Percentiles rank a stretch among this genome's conserved stretches.
Conservation (phyloP, 2,888 invertebrate genomes). For the Monochamus alternatus region DNA sequence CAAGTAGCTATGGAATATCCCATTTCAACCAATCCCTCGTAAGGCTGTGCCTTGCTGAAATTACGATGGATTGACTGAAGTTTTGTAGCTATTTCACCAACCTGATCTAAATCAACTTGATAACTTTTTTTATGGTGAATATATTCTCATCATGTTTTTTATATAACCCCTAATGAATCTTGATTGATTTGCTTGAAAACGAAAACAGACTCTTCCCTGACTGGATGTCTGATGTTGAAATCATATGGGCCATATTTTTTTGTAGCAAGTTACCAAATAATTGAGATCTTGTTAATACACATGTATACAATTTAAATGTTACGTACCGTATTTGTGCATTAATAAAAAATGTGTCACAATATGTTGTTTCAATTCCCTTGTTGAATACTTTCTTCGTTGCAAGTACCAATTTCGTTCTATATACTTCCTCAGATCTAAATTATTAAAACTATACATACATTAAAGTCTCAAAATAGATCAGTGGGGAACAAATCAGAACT, state of each 20-base stretch:
- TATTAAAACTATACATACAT: too few relatives aligned
- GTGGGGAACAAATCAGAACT: too few relatives aligned
- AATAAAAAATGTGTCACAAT: conserved; percentile 64
- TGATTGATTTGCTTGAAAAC: background rate
- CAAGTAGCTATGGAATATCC: too few relatives aligned
- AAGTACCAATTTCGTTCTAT: background rate
- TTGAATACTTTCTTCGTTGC: background rate
- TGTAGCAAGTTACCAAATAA: conserved; percentile 68
- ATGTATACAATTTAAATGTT: conserved; percentile 72
- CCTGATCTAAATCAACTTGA: too few relatives aligned
- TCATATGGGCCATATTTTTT: conserved; percentile 58
- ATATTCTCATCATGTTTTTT: too few relatives aligned
- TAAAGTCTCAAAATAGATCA: too few relatives aligned
- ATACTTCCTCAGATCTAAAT: too few relatives aligned
- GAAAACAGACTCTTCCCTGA: conserved; percentile 18
- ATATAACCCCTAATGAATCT: background rate
- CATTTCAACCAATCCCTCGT: too few relatives aligned
- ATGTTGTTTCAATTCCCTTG: background rate
- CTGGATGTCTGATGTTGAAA: conserved; percentile 36
- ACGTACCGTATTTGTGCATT: conserved; percentile 72
- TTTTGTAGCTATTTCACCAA: too few relatives aligned
- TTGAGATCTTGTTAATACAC: conserved; percentile 69
- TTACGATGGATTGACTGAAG: too few relatives aligned
- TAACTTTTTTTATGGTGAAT: too few relatives aligned
- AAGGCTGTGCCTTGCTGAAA: too few relatives aligned